A percentile compares a stretch with the other conserved stretches of the same genome.
phyloP scores from a whole-genome alignment of 1,140 invertebrate species.

The Penaeus chinensis region DNA sequence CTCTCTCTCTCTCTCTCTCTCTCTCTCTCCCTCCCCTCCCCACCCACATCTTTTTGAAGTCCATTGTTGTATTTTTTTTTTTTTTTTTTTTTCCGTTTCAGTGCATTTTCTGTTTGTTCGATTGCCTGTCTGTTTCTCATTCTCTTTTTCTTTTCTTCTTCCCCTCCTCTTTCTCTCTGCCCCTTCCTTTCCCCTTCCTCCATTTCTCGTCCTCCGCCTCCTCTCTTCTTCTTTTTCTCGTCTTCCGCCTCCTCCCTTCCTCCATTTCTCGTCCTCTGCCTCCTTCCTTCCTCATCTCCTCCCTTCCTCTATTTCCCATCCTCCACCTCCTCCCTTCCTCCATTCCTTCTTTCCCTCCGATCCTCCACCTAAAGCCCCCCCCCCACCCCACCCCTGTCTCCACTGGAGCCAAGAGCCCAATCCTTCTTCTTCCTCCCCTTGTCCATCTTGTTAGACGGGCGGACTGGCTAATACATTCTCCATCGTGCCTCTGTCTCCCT shows the following conservation, averaged over 20 bases:
- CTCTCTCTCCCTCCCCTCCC: background rate
- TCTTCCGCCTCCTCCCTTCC: slow-evolving; percentile 20
- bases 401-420: background rate
- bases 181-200: background rate
- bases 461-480: too few relatives aligned
- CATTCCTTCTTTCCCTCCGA: background rate
- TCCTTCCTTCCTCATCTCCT: background rate
- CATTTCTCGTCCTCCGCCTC: background rate
- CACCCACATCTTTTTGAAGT: background rate
- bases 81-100: background rate
- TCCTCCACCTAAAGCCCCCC: background rate
- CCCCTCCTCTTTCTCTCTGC: background rate
- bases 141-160: too few relatives aligned
- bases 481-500: too few relatives aligned
- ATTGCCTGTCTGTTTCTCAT: background rate
- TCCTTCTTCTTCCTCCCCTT: slow-evolving; percentile 2
- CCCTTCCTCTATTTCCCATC: too few relatives aligned
- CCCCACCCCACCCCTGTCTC: background rate
- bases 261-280: background rate
- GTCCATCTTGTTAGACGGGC: too few relatives aligned
- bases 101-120: background rate
- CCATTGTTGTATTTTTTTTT: background rate
- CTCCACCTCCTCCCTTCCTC: background rate
- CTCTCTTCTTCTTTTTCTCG: background rate
- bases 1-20: too few relatives aligned